These are phyloP conservation scores for Cichlasoma orientale DNA, from an alignment of 2,797 vertebrate species.

Conservation along the genomic window DNA sequence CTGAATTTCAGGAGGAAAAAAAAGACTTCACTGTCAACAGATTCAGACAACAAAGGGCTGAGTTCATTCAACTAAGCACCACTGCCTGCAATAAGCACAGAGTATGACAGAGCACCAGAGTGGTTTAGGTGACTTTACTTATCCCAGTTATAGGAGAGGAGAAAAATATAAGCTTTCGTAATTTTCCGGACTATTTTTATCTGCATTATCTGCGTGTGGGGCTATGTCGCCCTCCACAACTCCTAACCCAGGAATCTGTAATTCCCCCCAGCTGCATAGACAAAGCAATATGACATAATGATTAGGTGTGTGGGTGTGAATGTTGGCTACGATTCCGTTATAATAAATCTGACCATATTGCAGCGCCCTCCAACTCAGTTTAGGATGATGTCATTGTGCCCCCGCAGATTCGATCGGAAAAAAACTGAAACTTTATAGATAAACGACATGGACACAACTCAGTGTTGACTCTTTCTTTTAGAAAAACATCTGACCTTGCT, in stretches of 20 bases:
- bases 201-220: conserved; percentile 12
- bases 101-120: conserved; percentile 11
- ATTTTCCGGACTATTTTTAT: conserved; percentile 18
- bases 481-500: background rate
- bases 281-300: conserved; percentile 43
- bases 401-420: conserved; percentile 46
- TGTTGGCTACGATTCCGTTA: conserved; percentile 40
- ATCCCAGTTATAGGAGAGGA: conserved; percentile 1
- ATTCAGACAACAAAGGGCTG: conserved; percentile 83
- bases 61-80: conserved; percentile 74
- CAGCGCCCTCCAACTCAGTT: conserved; percentile 72
- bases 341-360: conserved; percentile 72
- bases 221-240: conserved; percentile 24
- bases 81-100: conserved; percentile 51
- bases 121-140: background rate
- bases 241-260: background rate
- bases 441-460: background rate
- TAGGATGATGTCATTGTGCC: conserved; percentile 78
- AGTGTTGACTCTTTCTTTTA: background rate
- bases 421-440: conserved; percentile 27
- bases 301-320: conserved; percentile 46
- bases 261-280: conserved; percentile 17
- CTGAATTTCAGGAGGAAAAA: conserved; percentile 56
- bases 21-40: conserved; percentile 73
- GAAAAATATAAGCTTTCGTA: conserved; percentile 14